phyloP scores from a whole-genome alignment of 2,888 invertebrate genomes.

The Agrochola litura region DNA sequence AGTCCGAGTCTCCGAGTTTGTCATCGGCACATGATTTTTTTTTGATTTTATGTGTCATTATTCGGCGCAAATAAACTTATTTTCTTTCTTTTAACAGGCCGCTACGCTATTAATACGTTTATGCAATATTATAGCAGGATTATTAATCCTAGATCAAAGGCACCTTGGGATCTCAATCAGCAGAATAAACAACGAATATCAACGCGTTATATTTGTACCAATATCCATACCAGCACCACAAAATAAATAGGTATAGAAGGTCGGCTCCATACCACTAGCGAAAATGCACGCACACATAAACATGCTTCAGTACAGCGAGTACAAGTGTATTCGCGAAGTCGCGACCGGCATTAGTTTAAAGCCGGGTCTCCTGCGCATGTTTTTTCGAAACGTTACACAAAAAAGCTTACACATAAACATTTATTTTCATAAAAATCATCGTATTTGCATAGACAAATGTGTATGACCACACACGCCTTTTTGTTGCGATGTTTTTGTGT shows the following conservation, averaged over 20 bases:
- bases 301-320: background rate
- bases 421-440: too few relatives aligned
- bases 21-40: background rate
- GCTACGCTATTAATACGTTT: background rate
- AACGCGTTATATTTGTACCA: conserved; percentile 12
- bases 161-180: conserved; percentile 35
- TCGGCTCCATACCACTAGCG: background rate
- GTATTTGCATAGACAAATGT: too few relatives aligned
- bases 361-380: too few relatives aligned
- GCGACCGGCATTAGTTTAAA: background rate
- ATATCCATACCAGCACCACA: background rate
- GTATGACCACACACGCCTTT: too few relatives aligned
- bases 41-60: background rate
- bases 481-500: too few relatives aligned
- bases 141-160: conserved; percentile 11
- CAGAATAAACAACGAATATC: conserved; percentile 24
- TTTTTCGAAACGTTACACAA: too few relatives aligned
- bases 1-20: background rate
- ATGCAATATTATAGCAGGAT: background rate
- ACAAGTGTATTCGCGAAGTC: background rate
- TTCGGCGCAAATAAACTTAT: background rate
- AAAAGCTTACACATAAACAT: too few relatives aligned
- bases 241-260: background rate
- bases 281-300: background rate
- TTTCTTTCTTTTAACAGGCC: background rate